Base-by-base conservation (phyloP, 2,797 vertebrate genomes). In the Enteromius paludinosus region DNA sequence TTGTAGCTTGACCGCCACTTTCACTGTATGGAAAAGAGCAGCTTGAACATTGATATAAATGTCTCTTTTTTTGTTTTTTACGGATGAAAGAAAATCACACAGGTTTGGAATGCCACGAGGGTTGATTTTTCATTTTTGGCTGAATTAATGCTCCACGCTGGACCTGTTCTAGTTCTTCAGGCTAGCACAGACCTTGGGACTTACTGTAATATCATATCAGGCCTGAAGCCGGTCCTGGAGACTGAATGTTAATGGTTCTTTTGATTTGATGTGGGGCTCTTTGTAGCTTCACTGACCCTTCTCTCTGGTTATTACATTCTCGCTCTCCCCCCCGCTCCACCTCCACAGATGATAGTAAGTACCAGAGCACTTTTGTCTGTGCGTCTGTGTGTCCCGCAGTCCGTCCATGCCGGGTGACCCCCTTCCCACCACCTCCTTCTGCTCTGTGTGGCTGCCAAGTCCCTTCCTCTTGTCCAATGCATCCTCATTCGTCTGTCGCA, bases 281-380 rank as follows among this genome's bases (percentile, higher is more conserved):
- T 94, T 94, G 91, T 89, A 90, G 92, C 92, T 92, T 94, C 91
- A 95, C 95, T 95, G 94, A 96, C 92, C 94, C 93, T 97, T 97
- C 90, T 97, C 92, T 97, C 95, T 95, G 95, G 94, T 95, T 96
- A 94, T 96, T 96, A 95, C 94, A 94, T 94, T 94, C 94, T 87
- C 89, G 95, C 94, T 94, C 94, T 93, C 93, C 92, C 87, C 49
- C 94, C 94, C 94, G 93, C 94, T 90, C 94, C 91, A 90, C 94
- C 92, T 94, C 92, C 94, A 94, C 97, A 99, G 98, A 99, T 99
- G 98, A 99, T 99, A 97, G 98, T 99, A 99, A 99, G 98, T 99
- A 99, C 95, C 94, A 95, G 94, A 95, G 96, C 95, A 94, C 95
- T 96, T 92, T 94, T 95, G 91, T 87, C 91, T 98, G 94, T 96